Evolutionary conservation across 2,113 vertebrate species (phyloP).

Genomic region (Indri indri): DNA sequence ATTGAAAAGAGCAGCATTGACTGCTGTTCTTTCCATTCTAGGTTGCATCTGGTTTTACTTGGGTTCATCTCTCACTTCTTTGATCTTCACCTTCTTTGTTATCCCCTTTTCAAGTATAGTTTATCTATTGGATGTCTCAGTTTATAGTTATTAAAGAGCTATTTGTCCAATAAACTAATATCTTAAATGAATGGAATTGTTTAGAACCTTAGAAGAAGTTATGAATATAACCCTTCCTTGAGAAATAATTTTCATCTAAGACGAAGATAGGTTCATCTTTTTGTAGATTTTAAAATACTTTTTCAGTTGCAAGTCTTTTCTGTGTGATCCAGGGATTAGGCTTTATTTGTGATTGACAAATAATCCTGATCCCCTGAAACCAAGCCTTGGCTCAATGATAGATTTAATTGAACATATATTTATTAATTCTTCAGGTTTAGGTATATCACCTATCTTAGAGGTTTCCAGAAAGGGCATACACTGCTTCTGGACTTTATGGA

Average conservation of each 20-base stretch:
- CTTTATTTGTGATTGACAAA: slow-evolving; percentile 7
- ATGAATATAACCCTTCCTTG: background rate
- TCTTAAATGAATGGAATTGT: background rate
- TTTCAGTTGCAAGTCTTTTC: background rate
- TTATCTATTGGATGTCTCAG: background rate
- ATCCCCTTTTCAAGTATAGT: background rate
- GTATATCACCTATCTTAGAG: background rate
- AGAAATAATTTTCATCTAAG: slow-evolving; percentile 18
- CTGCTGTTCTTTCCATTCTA: background rate
- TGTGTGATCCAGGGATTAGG: background rate
- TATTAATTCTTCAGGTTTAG: background rate
- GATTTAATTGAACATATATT: slow-evolving; percentile 30
- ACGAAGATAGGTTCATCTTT: background rate
- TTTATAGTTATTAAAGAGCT: background rate
- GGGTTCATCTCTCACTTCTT: background rate
- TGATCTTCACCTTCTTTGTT: background rate
- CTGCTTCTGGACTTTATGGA: background rate
- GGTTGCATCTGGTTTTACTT: background rate
- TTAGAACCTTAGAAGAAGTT: slow-evolving; percentile 30
- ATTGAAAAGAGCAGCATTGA: slow-evolving; percentile 29
- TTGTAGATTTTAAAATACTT: slow-evolving; percentile 39
- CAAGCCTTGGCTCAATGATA: background rate
- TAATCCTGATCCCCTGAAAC: background rate
- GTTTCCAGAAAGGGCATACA: background rate
- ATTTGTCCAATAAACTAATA: background rate